Evolutionary conservation across 2,888 invertebrate species (phyloP).

Genomic region (Clostera curtula): DNA sequence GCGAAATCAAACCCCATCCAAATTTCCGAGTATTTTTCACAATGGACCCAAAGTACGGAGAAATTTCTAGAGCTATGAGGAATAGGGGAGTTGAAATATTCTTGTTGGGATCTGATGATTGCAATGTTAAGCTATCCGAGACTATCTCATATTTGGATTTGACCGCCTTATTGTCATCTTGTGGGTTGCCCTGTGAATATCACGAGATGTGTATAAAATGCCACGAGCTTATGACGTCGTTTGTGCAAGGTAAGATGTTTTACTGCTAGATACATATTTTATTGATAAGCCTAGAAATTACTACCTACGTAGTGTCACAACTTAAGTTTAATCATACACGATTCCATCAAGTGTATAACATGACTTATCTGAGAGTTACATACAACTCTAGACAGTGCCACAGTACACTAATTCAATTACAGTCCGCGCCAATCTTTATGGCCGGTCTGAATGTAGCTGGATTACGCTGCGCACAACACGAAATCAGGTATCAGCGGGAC

Average conservation of each 20-base stretch:
- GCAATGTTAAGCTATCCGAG: slow-evolving; percentile 40
- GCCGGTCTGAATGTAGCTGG: too few species aligned
- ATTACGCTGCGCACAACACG: too few species aligned
- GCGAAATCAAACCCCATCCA: slow-evolving; percentile 87
- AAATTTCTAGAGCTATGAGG: slow-evolving; percentile 98
- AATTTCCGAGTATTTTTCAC: slow-evolving; percentile 96
- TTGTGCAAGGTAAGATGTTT: slow-evolving; percentile 64
- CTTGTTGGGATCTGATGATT: slow-evolving; percentile 47
- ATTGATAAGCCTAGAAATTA: too few species aligned
- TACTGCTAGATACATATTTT: too few species aligned
- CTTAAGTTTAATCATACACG: not conserved
- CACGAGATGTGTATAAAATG: slow-evolving; percentile 48
- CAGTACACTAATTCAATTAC: too few species aligned
- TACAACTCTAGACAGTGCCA: too few species aligned
- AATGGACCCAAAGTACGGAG: slow-evolving; percentile 96
- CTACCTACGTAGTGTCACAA: too few species aligned
- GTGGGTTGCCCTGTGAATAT: slow-evolving; percentile 50
- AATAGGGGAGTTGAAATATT: slow-evolving; percentile 96
- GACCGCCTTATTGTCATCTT: slow-evolving; percentile 51
- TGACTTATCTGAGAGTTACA: too few species aligned
- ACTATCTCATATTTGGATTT: slow-evolving; percentile 58
- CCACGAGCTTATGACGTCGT: slow-evolving; percentile 57
- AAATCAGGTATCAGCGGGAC: too few species aligned
- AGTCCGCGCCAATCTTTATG: too few species aligned
- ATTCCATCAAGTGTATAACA: too few species aligned